Conservation (phyloP, 2,113 vertebrate genomes). For the Bufo bufo region DNA sequence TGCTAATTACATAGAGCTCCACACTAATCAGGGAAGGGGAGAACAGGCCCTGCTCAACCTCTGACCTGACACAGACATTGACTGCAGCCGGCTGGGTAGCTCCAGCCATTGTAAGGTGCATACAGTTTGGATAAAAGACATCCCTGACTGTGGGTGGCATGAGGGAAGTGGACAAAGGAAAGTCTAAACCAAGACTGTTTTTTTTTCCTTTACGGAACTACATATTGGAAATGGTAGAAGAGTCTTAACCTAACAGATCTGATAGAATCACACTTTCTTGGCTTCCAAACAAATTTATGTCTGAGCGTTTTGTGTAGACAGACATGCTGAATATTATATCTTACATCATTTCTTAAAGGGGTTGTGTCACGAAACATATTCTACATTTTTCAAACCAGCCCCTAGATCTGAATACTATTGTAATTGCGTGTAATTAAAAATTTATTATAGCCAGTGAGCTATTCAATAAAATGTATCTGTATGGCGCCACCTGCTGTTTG, state of each 20-base stretch:
- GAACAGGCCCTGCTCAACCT: conserved; percentile 31
- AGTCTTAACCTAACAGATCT: not conserved
- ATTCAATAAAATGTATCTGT: too few relatives aligned
- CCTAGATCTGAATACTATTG: too few relatives aligned
- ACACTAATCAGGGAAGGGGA: conserved; percentile 25
- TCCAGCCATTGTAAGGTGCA: conserved; percentile 35
- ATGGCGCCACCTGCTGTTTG: too few relatives aligned
- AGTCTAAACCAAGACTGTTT: conserved; percentile 18
- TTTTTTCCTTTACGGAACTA: not conserved
- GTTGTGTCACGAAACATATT: too few relatives aligned
- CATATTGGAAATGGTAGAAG: not conserved
- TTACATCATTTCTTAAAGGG: not conserved
- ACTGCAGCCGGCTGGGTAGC: conserved; percentile 17
- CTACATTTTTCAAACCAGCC: too few relatives aligned
- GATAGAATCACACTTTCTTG: not conserved
- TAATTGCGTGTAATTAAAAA: too few relatives aligned
- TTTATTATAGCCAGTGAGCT: too few relatives aligned
- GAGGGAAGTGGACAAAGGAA: conserved; percentile 16
- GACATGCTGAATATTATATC: not conserved
- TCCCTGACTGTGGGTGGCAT: conserved; percentile 49
- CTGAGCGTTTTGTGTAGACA: not conserved
- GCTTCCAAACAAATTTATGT: not conserved
- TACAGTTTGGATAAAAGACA: conserved; percentile 35
- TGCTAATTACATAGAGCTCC: conserved; percentile 48
- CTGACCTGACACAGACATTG: conserved; percentile 52